phyloP scores from a whole-genome alignment of 2,113 vertebrate species.

The Motacilla tschutschensis region DNA sequence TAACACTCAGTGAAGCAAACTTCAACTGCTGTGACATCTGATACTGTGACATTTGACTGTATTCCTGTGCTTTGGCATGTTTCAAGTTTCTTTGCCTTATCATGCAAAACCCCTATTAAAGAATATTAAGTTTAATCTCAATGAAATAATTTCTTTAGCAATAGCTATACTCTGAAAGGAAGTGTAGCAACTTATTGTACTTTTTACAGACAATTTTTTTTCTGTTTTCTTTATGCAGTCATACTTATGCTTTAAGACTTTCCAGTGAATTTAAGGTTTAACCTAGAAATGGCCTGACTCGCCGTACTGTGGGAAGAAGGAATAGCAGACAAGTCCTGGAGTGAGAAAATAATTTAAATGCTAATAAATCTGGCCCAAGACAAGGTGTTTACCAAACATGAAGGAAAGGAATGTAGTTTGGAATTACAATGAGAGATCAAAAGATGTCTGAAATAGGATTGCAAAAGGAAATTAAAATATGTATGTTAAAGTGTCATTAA shows the following conservation, averaged over 20 bases:
- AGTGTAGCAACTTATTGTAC: not conserved
- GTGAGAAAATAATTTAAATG: slow-evolving; percentile 59
- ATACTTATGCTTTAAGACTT: not conserved
- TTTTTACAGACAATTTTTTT: not conserved
- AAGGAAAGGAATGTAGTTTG: slow-evolving; percentile 3
- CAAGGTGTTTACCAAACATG: slow-evolving; percentile 51
- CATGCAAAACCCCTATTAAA: not conserved
- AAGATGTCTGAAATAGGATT: slow-evolving; percentile 28
- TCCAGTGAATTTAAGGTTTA: not conserved
- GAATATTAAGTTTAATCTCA: not conserved
- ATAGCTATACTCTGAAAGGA: not conserved
- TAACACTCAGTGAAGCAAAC: not conserved
- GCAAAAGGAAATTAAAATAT: slow-evolving; percentile 35
- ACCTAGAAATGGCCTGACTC: not conserved
- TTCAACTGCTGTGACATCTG: not conserved
- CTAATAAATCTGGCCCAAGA: slow-evolving; percentile 41
- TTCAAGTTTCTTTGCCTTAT: not conserved
- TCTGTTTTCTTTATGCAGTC: not conserved
- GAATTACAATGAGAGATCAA: slow-evolving; percentile 24
- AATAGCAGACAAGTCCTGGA: not conserved
- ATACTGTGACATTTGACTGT: not conserved
- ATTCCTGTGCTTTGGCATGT: not conserved
- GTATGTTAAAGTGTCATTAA: slow-evolving; percentile 6
- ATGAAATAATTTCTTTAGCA: not conserved
- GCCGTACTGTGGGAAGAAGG: not conserved